Evolutionary conservation across 2,113 vertebrate genomes (phyloP).

Genomic region (Osmerus mordax): DNA sequence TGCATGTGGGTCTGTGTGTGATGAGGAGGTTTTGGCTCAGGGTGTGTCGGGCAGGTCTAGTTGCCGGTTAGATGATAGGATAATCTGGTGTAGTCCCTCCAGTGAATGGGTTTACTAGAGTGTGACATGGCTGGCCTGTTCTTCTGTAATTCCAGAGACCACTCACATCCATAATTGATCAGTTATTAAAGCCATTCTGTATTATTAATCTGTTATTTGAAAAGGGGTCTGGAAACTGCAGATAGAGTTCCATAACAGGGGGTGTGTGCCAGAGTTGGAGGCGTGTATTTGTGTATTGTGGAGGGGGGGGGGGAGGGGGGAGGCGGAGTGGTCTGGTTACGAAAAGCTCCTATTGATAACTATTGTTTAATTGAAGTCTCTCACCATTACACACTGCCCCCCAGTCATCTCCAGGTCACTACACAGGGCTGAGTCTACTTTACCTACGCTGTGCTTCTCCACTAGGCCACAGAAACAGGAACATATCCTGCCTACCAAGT

Average conservation of each 20-base stretch:
- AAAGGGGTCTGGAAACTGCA: neutral
- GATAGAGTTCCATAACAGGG: neutral
- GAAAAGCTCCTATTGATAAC: no score
- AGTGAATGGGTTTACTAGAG: neutral
- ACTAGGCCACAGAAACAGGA: no score
- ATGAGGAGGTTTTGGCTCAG: no score
- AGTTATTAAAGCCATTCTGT: neutral
- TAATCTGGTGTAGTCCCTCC: constrained; percentile 8
- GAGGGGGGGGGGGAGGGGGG: no score
- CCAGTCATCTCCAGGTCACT: no score
- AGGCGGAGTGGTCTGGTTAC: neutral
- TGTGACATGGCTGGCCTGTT: neutral
- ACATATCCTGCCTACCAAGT: no score
- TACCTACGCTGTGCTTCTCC: no score
- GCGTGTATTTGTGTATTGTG: neutral
- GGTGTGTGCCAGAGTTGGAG: constrained; percentile 1
- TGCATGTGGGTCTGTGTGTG: no score
- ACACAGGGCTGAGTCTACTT: no score
- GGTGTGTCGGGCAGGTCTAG: no score
- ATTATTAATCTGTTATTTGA: neutral
- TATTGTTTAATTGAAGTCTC: no score
- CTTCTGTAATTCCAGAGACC: neutral
- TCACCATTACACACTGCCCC: no score
- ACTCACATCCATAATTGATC: neutral
- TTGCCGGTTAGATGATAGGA: neutral